Evolutionary conservation across 2,888 invertebrate species (phyloP), one percentile per base, ranked within the genome.

Genomic region (Melinopterus prodromus): DNA sequence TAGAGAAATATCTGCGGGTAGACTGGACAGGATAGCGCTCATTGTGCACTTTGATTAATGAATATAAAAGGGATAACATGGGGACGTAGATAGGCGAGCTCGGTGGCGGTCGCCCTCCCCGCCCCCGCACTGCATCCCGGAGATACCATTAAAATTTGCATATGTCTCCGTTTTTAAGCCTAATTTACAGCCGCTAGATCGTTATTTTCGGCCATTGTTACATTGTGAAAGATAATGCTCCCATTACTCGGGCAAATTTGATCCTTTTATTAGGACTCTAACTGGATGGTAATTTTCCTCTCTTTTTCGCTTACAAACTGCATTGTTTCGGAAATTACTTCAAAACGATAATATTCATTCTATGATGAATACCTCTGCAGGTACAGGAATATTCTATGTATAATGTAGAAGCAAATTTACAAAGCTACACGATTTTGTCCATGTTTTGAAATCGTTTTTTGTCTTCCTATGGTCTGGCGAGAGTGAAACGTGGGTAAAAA

Each of bases 21-120:
- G 81, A 79, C 81, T 81, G 81, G 82, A 80, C 81, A 80, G 81
- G 81, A 81, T 81, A 82, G 83, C 81, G 81, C 78, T 82, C 79
- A 83, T 84, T 84, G 84, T 84, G 80, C 80, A 76, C 77, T 77
- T 82, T 85, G 84, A 84, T 84, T 84, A 84, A 84, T 85, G 84
- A 82, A 82, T 83, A 85, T 84, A 84, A 84, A 83, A 82, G 82
- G 74, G 74, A 74, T 53, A 53, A 53, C 53, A 53, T 74, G 74
- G 36, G 74, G 74, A 36, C 74, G 74, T 16, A 74, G 74, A 35
- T 15, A 35, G 36, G 16, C n/a, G 26, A 16, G 12, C 16, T 6
- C 71, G 36, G 36, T 36, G 35, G 12, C 36, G 74, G 74, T n/a
- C 74, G n/a, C 74, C 15, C n/a, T 35, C 35, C 74, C 35, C 69